Conservation (phyloP, 2,113 vertebrate genomes). For the Saccopteryx leptura region DNA sequence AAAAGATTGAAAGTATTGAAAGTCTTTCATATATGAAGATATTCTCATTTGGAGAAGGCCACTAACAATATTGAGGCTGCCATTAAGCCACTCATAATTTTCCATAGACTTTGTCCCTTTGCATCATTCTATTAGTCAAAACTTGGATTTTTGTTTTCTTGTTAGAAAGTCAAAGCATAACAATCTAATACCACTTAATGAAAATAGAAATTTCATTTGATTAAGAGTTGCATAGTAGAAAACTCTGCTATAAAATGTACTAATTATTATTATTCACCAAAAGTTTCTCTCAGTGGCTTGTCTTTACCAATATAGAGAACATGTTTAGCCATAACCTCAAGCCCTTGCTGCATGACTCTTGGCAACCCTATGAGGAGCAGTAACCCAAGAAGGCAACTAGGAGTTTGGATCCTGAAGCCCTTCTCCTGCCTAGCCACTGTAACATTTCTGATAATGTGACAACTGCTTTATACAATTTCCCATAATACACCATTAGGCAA, state of each 20-base stretch:
- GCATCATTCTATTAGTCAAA: not conserved
- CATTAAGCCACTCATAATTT: not conserved
- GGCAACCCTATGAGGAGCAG: not conserved
- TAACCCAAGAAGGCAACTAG: not conserved
- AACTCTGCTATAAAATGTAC: not conserved
- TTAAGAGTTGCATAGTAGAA: not conserved
- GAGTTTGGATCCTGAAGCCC: not conserved
- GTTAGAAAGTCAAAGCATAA: not conserved
- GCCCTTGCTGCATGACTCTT: not conserved
- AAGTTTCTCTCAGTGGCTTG: not conserved
- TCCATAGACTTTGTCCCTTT: not conserved
- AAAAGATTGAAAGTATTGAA: not conserved
- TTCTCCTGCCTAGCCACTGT: not conserved
- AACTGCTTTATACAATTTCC: not conserved
- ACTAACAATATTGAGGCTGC: not conserved
- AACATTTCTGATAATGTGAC: not conserved
- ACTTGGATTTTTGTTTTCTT: not conserved
- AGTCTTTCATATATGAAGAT: not conserved
- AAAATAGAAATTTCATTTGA: conserved; percentile 50
- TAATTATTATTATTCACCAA: conserved; percentile 8
- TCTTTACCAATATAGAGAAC: not conserved
- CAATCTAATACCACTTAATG: not conserved
- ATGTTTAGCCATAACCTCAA: not conserved
- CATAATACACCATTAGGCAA: not conserved
- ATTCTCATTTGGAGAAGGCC: conserved; percentile 13